Percentiles rank a stretch among this genome's conserved stretches.
Evolutionary conservation across 2,888 invertebrate genomes (phyloP).

Genomic region (Sminthurides aquaticus): DNA sequence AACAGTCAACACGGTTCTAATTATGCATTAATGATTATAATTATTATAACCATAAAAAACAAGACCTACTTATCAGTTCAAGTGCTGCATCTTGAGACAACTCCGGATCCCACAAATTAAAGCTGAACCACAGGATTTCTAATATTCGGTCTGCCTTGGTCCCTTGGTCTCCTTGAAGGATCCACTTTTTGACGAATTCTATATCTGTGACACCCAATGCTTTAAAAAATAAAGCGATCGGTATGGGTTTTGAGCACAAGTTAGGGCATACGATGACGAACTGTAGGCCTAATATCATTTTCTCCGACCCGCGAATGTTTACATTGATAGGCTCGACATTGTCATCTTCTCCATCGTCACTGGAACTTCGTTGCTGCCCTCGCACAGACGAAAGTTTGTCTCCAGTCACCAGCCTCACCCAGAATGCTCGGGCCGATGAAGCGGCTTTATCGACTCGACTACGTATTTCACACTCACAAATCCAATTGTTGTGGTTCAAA

Average conservation of each 20-base stretch:
- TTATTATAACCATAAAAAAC: no score
- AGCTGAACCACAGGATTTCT: constrained; percentile 3
- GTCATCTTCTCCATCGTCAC: not conserved
- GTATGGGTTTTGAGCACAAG: not conserved
- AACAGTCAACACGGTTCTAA: no score
- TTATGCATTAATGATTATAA: no score
- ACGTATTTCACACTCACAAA: constrained; percentile 55
- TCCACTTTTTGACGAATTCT: constrained; percentile 1
- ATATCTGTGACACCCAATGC: constrained; percentile 3
- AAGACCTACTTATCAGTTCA: no score
- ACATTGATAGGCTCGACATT: not conserved
- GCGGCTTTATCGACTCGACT: constrained; percentile 50
- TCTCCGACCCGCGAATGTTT: not conserved
- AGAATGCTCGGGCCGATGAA: constrained; percentile 13
- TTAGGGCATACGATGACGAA: constrained; percentile 9
- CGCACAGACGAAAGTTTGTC: not conserved
- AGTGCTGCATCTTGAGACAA: not conserved
- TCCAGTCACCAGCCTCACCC: constrained; percentile 10
- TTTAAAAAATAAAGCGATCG: not conserved
- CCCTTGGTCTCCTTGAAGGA: constrained; percentile 11
- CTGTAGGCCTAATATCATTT: constrained; percentile 3
- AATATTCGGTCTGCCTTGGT: not conserved
- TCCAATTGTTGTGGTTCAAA: constrained; percentile 56
- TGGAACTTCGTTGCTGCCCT: not conserved
- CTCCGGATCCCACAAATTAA: constrained; percentile 46